These are phyloP conservation scores for Macrotrachela quadricornifera DNA, from an alignment of 1,140 invertebrate species.

Conservation along the genomic window DNA sequence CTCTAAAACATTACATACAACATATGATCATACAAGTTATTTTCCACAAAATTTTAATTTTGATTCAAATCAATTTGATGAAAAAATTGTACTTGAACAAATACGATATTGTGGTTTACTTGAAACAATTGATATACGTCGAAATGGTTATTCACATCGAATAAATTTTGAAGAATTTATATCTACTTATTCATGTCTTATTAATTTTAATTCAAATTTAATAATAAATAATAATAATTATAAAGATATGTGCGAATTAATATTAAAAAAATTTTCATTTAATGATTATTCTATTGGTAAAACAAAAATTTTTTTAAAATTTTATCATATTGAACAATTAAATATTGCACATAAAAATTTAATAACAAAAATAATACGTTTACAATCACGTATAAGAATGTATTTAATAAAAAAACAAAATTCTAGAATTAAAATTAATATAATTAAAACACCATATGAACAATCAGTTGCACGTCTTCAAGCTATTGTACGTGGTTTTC, in stretches of 20 bases:
- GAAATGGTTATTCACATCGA: conserved; percentile 57
- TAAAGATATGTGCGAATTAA: conserved; percentile 43
- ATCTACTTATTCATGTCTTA: conserved; percentile 40
- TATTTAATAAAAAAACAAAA: too few species aligned
- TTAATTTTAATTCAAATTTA: not conserved
- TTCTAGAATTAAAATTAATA: too few species aligned
- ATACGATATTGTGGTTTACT: conserved; percentile 55
- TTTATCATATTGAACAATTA: conserved; percentile 59
- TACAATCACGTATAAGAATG: conserved; percentile 44
- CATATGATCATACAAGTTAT: too few species aligned
- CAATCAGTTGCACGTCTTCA: not conserved
- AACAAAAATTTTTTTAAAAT: conserved; percentile 57
- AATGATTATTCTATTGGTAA: conserved; percentile 61
- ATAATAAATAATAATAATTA: too few species aligned
- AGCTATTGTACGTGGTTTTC: conserved; percentile 8
- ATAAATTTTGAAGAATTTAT: conserved; percentile 55
- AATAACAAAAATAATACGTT: conserved; percentile 43
- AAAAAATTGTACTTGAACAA: conserved; percentile 48
- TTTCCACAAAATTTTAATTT: too few species aligned
- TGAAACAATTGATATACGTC: conserved; percentile 56
- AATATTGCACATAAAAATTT: conserved; percentile 52
- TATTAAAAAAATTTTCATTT: conserved; percentile 49
- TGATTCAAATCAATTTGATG: conserved; percentile 35
- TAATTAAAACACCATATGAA: too few species aligned
- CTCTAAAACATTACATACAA: too few species aligned